Evolutionary conservation across 2,113 vertebrate species (phyloP), one percentile per base, ranked within the genome.

Genomic region (Dicrurus megarhynchus): DNA sequence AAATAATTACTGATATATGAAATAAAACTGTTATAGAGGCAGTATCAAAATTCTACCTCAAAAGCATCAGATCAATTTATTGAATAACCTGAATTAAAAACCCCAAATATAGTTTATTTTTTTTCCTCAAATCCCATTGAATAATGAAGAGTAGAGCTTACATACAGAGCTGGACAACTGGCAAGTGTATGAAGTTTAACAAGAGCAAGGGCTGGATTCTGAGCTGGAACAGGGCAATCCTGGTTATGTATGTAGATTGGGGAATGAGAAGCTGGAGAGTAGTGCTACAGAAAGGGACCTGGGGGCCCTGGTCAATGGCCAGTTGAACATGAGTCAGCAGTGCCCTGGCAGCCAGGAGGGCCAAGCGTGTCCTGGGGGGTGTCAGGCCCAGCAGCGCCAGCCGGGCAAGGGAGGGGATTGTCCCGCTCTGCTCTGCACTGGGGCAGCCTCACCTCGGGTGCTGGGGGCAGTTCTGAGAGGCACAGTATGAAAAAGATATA

Each of bases 311-410:
- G 33, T 60, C 0, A 0, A 0, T 18, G 7, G 10, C 4, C 52
- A 46, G 20, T 0, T 75, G 46, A 53, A 53, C 4, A 3, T 0
- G 13, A 52, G 19, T 0, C 37, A 82, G 44, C 44, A 74, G 52
- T 59, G 77, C 33, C 33, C 59, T 81, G 67, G 37, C 15, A 64
- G 42, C 32, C 42, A 57, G 37, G 22, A 50, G 52, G 19, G 44
- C 22, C 44, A 27, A 0, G 0, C 0, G 0, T 56, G 49, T 35
- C 30, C 76, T 44, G 7, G 27, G 32, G 32, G 0, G 0, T 27
- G 37, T 37, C 50, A 44, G 21, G 59, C 32, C 6, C 26, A 73
- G 74, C 64, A 87, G 46, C 2, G 0, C 11, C 63, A 78, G 14
- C 11, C 0, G 0, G 35, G 17, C 17, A 26, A 50, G 59, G 27